Percentiles rank a stretch among this genome's conserved stretches.
These are phyloP conservation scores for Antedon mediterranea DNA, from an alignment of 53 echinoderm and acorn worm species.

Conservation along the genomic window DNA sequence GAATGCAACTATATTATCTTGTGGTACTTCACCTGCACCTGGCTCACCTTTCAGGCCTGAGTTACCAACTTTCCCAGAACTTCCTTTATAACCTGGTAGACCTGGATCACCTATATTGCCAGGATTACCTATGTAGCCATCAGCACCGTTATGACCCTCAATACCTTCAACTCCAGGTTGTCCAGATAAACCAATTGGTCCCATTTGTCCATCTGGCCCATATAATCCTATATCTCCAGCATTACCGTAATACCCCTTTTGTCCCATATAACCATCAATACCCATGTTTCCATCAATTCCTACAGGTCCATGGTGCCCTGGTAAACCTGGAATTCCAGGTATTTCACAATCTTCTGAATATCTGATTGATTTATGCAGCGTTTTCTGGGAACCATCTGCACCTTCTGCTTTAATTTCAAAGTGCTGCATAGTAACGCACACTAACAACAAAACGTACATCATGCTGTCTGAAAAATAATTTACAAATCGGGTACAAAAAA, in stretches of 20 bases:
- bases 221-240: not conserved
- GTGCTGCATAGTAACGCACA: not conserved
- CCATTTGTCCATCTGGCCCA: not conserved
- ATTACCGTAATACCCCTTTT: not conserved
- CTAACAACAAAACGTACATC: not conserved
- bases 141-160: not conserved
- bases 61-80: not conserved
- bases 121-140: not conserved
- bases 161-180: not conserved
- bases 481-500: not conserved
- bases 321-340: not conserved
- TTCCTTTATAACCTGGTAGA: not conserved
- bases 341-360: not conserved
- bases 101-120: not conserved
- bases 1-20: not conserved
- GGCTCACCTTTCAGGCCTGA: not conserved
- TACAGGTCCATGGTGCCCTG: not conserved
- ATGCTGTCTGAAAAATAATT: not conserved
- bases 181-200: not conserved
- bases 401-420: not conserved
- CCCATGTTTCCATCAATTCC: not conserved
- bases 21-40: not conserved
- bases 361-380: too few relatives aligned
- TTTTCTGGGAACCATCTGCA: not conserved
- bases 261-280: not conserved